Conservation (phyloP, 2,888 invertebrate genomes). For the Apotomis turbidana region DNA sequence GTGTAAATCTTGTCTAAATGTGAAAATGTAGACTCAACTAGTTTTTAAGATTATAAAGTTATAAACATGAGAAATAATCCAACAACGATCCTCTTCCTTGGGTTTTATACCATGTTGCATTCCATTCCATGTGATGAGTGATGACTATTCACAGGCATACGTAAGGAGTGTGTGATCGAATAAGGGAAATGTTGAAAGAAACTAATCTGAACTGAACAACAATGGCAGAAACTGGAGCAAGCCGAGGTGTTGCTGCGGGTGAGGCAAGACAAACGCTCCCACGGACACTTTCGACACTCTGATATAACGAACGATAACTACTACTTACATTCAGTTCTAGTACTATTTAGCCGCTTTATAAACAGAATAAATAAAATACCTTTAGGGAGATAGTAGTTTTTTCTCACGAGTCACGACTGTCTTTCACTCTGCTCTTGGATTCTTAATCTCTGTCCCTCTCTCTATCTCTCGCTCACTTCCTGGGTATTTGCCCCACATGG, state of each 20-base stretch:
- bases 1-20: too few species aligned
- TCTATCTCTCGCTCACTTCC: too few species aligned
- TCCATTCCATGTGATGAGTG: background rate
- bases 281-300: conserved; percentile 70
- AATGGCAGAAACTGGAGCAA: conserved; percentile 65
- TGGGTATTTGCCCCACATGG: too few species aligned
- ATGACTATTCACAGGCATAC: background rate
- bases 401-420: too few species aligned
- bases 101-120: background rate
- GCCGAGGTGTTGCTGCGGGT: conserved; percentile 44
- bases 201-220: conserved; percentile 57
- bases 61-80: too few species aligned
- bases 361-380: too few species aligned
- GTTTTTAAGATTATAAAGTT: too few species aligned
- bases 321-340: conserved; percentile 9
- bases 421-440: too few species aligned
- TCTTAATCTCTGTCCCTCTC: too few species aligned
- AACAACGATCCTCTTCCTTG: too few species aligned
- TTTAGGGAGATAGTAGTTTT: too few species aligned
- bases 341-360: background rate
- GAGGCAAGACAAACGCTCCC: conserved; percentile 64
- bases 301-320: conserved; percentile 46
- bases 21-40: too few species aligned
- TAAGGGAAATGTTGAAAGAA: conserved; percentile 48
- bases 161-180: conserved; percentile 33